A percentile compares a stretch with the other conserved stretches of the same genome.
These are phyloP conservation scores for Drosophila willistoni DNA, from an alignment of 1,140 invertebrate species.

Conservation along the genomic window DNA sequence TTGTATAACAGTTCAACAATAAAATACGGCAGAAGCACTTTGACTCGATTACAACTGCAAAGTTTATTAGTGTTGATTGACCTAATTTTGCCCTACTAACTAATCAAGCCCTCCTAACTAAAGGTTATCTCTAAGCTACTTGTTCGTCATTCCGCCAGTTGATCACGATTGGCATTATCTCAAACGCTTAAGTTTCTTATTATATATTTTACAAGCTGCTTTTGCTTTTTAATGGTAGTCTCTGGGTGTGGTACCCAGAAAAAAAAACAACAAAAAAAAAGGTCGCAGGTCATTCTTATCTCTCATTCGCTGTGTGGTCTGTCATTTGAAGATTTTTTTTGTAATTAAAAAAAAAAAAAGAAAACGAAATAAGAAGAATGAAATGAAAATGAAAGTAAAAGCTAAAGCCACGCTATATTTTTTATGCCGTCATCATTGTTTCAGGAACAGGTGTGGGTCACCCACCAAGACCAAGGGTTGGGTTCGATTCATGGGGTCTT, in stretches of 20 bases:
- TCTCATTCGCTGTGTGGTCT: slow-evolving; percentile 13
- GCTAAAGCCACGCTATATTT: slow-evolving; percentile 55
- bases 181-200: slow-evolving; percentile 31
- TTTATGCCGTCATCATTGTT: slow-evolving; percentile 35
- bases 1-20: too few relatives aligned
- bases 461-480: neutral
- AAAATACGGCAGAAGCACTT: too few relatives aligned
- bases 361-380: neutral
- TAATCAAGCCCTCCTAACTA: neutral
- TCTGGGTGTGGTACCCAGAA: slow-evolving; percentile 47
- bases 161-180: slow-evolving; percentile 46
- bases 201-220: slow-evolving; percentile 23
- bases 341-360: slow-evolving; percentile 70
- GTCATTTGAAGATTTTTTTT: slow-evolving; percentile 54
- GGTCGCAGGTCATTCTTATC: slow-evolving; percentile 52
- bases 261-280: slow-evolving; percentile 19
- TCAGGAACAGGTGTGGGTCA: slow-evolving; percentile 22
- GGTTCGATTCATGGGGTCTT: neutral
- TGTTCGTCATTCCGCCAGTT: neutral
- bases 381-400: slow-evolving; percentile 18
- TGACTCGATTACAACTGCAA: neutral
- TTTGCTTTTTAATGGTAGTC: slow-evolving; percentile 53
- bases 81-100: neutral
- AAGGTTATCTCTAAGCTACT: slow-evolving; percentile 2
- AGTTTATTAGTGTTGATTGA: neutral